Evolutionary conservation across 2,888 invertebrate species (phyloP), one percentile per base, ranked within the genome.

Genomic region (Epistrophella euchroma): DNA sequence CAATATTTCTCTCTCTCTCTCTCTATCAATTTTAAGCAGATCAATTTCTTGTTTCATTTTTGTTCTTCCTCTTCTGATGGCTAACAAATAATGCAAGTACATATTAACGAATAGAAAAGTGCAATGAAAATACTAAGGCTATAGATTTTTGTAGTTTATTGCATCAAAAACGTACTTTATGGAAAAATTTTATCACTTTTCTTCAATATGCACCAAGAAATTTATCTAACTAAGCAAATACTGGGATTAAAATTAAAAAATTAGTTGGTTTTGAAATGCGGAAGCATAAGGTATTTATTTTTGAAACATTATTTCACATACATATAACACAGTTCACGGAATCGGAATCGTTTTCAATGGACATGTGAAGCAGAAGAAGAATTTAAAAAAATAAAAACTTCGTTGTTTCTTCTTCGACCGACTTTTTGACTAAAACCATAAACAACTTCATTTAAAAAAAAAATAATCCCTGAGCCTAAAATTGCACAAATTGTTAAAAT

Each of bases 401-500:
- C 13, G 15, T 4, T 32, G 25, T 13, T 28, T 55, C 52, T 19
- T 0, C 70, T 28, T 19, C 28, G 70, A 28, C 37, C 55, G 71
- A 81, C 56, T 71, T 50, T 58, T 68, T 62, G 9, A 13, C 28
- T 9, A 66, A 13, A 45, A 10, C 15, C n/a, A 17, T 19, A 28
- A 55, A 32, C 9, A 32, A 22, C n/a, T 35, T 35, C 32, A 58
- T 50, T 52, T n/a, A 22, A 66, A n/a, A 22, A n/a, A 17, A 50
- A 28, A 17, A 37, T 40, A 45, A 70, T 25, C 22, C 52, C 52
- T 25, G 40, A 56, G 64, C 22, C 45, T 32, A 47, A 43, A 68
- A 78, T 25, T 60, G 66, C 75, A 75, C 72, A 81, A 81, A 52
- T 60, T 47, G 28, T 62, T 28, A 17, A 75, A 55, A 56, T 37